Evolutionary conservation across 2,113 vertebrate species (phyloP).

Genomic region (Plecturocebus donacophilus): DNA sequence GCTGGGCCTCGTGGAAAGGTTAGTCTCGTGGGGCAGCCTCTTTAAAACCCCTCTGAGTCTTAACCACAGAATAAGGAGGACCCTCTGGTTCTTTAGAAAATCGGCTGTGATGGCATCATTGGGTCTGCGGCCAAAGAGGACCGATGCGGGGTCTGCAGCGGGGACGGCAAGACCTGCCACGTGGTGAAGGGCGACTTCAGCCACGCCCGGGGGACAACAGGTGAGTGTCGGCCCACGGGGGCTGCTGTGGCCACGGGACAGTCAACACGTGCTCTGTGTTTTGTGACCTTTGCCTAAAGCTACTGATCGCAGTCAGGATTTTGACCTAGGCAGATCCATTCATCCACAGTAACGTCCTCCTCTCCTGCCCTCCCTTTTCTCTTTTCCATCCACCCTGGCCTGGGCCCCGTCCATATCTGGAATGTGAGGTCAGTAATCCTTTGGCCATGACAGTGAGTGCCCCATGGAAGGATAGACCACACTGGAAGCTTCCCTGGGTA

Average conservation of each 20-base stretch:
- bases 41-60: neutral
- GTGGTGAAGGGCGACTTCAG: slow-evolving; percentile 98
- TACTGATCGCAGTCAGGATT: rapidly evolving
- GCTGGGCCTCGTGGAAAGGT: neutral
- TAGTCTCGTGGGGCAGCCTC: too few relatives aligned
- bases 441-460: neutral
- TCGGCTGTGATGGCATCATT: slow-evolving; percentile 96
- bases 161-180: slow-evolving; percentile 94
- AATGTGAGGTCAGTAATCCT: neutral
- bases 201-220: slow-evolving; percentile 83
- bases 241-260: neutral
- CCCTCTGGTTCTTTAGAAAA: slow-evolving; percentile 89
- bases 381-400: neutral
- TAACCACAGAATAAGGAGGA: slow-evolving; percentile 71
- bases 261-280: rapidly evolving
- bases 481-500: neutral
- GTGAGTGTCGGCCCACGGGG: neutral
- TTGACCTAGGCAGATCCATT: neutral
- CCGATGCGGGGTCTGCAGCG: slow-evolving; percentile 95
- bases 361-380: neutral
- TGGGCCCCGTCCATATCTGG: neutral
- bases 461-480: neutral
- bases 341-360: rapidly evolving
- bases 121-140: slow-evolving; percentile 96
- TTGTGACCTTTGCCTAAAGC: neutral